Evolutionary conservation across 2,888 invertebrate genomes (phyloP), one percentile per base, ranked within the genome.

Genomic region (Melipona bicolor): DNA sequence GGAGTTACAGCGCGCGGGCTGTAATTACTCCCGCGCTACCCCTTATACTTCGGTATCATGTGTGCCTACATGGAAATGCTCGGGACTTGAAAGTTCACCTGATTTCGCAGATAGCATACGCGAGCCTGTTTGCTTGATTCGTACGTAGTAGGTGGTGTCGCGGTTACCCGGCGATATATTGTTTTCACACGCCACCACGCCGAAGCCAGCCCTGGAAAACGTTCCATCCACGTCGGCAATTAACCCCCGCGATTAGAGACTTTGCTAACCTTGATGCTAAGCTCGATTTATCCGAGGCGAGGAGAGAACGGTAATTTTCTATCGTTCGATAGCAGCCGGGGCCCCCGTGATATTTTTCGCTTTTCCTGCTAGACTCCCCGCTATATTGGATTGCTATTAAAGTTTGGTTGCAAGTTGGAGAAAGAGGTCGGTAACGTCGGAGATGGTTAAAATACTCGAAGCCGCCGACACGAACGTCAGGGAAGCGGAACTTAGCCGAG

Each of bases 11-110:
- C 83, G 83, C 87, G 87, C 86, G 85, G 87, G 83, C 90, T 91
- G 88, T 88, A 91, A 92, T 91, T 90, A 92, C 88, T 91, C 89
- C 83, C 80, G 84, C 82, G 75, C 75, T 77, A 75, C 84, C 86
- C 80, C 80, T 85, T 86, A 83, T 90, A 90, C 90, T 87, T 89
- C 59, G 86, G 83, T 86, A 86, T 89, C 90, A 87, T 86, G 86
- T 81, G 83, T 82, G 84, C 81, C 81, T 87, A 89, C 84, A 82
- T 85, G 77, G 77, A 84, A 84, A 81, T 74, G 79, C 79, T 21
- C 83, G 81, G 75, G 78, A 81, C 85, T 85, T 87, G 85, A 88
- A 84, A 84, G 87, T 88, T 74, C 71, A 79, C 76, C 77, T 81
- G 89, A 88, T 89, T 83, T 70, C 59, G 64, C 81, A 80, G 89